Evolutionary conservation across 35 echinoderm and acorn worm species (phyloP).

Genomic region (Heliocidaris tuberculata): DNA sequence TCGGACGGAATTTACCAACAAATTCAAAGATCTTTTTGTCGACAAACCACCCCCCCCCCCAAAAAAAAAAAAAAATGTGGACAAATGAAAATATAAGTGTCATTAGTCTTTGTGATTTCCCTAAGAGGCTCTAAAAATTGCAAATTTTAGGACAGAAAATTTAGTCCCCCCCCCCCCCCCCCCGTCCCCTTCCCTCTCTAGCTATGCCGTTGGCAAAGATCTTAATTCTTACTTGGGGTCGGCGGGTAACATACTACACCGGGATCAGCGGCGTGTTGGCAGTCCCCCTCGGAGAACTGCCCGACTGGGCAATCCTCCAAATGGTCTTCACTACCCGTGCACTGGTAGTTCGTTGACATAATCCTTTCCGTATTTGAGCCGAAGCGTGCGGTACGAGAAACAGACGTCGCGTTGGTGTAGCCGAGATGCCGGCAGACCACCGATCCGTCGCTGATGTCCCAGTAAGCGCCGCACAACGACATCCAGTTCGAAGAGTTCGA

Average conservation of each 20-base stretch:
- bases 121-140: too few species aligned
- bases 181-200: too few species aligned
- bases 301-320: background rate
- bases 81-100: too few species aligned
- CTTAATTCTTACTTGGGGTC: background rate
- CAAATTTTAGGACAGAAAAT: too few species aligned
- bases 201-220: too few species aligned
- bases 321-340: background rate
- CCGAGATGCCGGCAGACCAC: constrained; percentile 10
- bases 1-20: too few species aligned
- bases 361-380: background rate
- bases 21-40: too few species aligned
- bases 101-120: too few species aligned
- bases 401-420: background rate
- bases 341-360: background rate
- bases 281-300: background rate
- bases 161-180: too few species aligned
- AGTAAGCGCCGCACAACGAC: constrained; percentile 43
- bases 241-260: constrained; percentile 13
- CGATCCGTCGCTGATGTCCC: constrained; percentile 12
- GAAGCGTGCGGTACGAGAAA: background rate
- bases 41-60: too few species aligned
- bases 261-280: constrained; percentile 31
- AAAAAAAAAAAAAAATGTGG: too few species aligned
- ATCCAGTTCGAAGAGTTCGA: background rate